Base-by-base conservation (phyloP, 2,888 invertebrate genomes). In the Drosophila borborema region DNA sequence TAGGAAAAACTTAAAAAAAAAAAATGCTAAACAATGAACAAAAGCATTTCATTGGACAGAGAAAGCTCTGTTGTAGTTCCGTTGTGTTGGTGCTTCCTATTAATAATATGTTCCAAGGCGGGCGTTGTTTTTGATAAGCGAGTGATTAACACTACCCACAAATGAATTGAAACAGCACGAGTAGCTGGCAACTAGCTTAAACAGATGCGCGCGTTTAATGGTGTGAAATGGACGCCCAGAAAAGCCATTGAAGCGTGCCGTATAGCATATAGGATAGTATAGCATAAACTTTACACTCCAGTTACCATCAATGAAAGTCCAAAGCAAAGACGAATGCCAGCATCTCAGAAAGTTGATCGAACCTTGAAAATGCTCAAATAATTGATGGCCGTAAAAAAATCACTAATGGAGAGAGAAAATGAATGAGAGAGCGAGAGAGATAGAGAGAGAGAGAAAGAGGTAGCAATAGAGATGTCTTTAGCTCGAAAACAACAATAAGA, bases 331-430 rank as follows among this genome's bases (percentile, higher is more conserved):
- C 62, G 61, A 14, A 34, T 40, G 43, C 36, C 54, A 77, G 77
- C 77, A 45, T 63, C 65, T 69, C 66, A 48, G 69, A 72, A 72
- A 88, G 89, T 85, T 88, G 81, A 88, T 86, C 88, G 89, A 88
- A 88, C 83, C 89, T 85, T 82, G 77, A 80, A 82, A 82, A 86
- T 68, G 67, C 54, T 78, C 64, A 74, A 64, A 74, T 72, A 72
- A 75, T 80, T 75, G 74, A 63, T 67, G 70, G 16, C 28, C 73
- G 81, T 64, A 34, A 34, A 49, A 45, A 43, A 45, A 64, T 56
- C 38, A 67, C 67, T 49, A 66, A 68, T 64, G 41, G 36, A 40
- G 51, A 38, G 28, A 58, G 53, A 46, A 40, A 34, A 31, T 60
- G 38, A 41, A 3, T 9, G 43, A 45, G 34, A 9, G 3, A 28